A percentile compares a stretch with the other conserved stretches of the same genome.
phyloP scores from a whole-genome alignment of 1,140 invertebrate genomes.

The Neelides sp. region DNA sequence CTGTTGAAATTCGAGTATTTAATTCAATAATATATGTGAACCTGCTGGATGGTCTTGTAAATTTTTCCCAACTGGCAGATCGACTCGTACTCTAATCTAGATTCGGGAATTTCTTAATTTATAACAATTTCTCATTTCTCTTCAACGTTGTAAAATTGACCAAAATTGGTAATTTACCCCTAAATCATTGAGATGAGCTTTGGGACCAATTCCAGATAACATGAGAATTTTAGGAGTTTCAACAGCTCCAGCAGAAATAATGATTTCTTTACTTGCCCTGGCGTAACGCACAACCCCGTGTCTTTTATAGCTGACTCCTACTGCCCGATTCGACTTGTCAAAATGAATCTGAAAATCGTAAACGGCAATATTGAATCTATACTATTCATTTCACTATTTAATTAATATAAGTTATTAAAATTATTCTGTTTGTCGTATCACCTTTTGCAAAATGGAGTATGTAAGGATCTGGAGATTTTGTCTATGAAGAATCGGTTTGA shows the following conservation, averaged over 20 bases:
- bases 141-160: background rate
- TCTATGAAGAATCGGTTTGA: conserved; percentile 3
- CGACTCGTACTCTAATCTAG: conserved; percentile 15
- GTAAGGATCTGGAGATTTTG: conserved; percentile 4
- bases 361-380: background rate
- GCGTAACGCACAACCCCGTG: conserved; percentile 2
- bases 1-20: too few relatives aligned
- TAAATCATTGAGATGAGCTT: conserved; percentile 10
- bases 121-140: background rate
- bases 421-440: background rate
- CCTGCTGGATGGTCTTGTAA: conserved; percentile 35
- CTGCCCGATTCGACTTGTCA: background rate
- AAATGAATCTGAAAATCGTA: background rate
- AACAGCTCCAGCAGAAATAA: conserved; percentile 15
- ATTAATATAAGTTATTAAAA: background rate
- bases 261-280: conserved; percentile 11
- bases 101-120: background rate
- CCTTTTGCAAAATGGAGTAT: conserved; percentile 3
- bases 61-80: conserved; percentile 29
- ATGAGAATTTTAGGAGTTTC: conserved; percentile 19
- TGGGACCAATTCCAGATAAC: conserved; percentile 15
- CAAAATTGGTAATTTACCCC: conserved; percentile 6
- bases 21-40: too few relatives aligned
- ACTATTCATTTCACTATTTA: background rate
- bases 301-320: conserved; percentile 6